A percentile compares a stretch with the other conserved stretches of the same genome.
phyloP scores from a whole-genome alignment of 92 coral and sea anemone genomes.

The Actinernus sp. region DNA sequence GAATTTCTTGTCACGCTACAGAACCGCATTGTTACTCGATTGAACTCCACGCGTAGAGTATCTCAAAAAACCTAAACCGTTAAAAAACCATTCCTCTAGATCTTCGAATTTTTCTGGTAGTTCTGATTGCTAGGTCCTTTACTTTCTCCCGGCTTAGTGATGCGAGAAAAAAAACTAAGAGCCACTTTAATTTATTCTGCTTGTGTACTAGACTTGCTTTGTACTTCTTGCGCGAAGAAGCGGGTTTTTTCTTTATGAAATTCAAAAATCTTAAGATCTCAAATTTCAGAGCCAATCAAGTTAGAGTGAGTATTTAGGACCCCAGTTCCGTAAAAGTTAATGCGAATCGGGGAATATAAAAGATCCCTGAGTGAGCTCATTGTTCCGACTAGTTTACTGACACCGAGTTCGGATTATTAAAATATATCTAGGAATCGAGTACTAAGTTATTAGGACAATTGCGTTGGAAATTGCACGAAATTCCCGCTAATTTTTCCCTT shows the following conservation, averaged over 20 bases:
- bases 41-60: constrained; percentile 58
- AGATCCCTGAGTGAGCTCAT: constrained; percentile 17
- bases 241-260: background rate
- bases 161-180: constrained; percentile 15
- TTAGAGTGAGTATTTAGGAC: background rate
- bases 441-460: too few species aligned
- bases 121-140: background rate
- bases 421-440: background rate
- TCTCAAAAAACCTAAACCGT: background rate
- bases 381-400: constrained; percentile 19
- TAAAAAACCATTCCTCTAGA: constrained; percentile 32
- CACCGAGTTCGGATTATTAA: background rate
- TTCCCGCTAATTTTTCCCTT: background rate
- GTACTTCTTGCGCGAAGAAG: too few species aligned
- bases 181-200: constrained; percentile 22
- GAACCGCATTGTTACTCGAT: constrained; percentile 73
- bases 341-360: constrained; percentile 20
- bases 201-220: constrained; percentile 31
- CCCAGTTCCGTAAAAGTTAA: constrained; percentile 17
- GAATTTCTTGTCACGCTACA: constrained; percentile 84
- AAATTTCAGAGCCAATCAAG: constrained; percentile 6
- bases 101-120: constrained; percentile 20
- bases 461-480: too few species aligned
- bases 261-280: background rate
- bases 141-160: constrained; percentile 29